Percentiles rank a stretch among this genome's conserved stretches.
phyloP scores from a whole-genome alignment of 1,140 invertebrate genomes.

The Drosophila nigrodunni region DNA sequence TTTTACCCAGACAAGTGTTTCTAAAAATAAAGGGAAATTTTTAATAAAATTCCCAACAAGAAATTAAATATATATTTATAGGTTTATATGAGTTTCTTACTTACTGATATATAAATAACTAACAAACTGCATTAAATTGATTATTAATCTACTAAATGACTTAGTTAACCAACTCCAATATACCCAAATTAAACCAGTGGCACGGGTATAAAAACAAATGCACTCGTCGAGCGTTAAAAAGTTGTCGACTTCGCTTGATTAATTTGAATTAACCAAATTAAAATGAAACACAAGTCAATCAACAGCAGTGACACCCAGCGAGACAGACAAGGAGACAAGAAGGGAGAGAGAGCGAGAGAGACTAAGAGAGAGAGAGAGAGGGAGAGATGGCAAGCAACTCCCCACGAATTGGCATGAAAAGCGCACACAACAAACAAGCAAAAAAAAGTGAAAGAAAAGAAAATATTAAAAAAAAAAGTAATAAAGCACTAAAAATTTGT shows the following conservation, averaged over 20 bases:
- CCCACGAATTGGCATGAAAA: slow-evolving; percentile 44
- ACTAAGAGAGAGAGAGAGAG: neutral
- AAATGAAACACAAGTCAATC: slow-evolving; percentile 71
- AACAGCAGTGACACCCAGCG: slow-evolving; percentile 53
- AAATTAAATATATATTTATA: neutral
- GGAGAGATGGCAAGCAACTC: slow-evolving; percentile 1
- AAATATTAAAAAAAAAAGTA: neutral
- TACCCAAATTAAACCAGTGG: neutral
- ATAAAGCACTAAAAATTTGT: slow-evolving; percentile 25
- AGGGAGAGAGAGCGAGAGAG: neutral
- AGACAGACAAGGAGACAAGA: neutral
- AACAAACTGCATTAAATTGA: neutral
- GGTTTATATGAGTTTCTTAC: neutral
- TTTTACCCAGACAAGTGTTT: too few species aligned
- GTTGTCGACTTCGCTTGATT: slow-evolving; percentile 66
- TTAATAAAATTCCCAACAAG: neutral
- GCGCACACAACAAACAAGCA: slow-evolving; percentile 37
- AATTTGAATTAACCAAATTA: slow-evolving; percentile 79
- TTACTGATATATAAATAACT: neutral
- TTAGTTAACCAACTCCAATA: neutral
- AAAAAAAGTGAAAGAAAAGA: slow-evolving; percentile 6
- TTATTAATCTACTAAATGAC: neutral
- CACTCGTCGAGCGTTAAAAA: slow-evolving; percentile 41
- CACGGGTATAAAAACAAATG: slow-evolving; percentile 43
- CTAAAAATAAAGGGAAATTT: too few species aligned